phyloP scores from a whole-genome alignment of 2,888 invertebrate genomes.

The Synergus itoensis region DNA sequence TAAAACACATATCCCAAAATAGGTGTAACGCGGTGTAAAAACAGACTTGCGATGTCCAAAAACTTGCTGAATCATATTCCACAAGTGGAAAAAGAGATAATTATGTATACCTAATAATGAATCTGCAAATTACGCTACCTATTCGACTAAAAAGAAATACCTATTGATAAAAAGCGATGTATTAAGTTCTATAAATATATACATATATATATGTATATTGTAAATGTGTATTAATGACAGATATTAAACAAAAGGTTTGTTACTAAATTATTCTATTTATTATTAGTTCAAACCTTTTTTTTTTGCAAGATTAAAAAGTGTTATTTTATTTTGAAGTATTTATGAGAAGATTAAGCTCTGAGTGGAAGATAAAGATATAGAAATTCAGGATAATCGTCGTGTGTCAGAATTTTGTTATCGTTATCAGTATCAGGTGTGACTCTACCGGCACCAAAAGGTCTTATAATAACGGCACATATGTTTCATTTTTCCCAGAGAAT shows the following conservation, averaged over 20 bases:
- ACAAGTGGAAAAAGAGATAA: slow-evolving; percentile 55
- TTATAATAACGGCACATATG: neutral
- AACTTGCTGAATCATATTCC: slow-evolving; percentile 58
- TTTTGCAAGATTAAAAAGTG: neutral
- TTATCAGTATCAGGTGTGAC: slow-evolving; percentile 10
- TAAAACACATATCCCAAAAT: slow-evolving; percentile 75
- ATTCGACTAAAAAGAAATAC: slow-evolving; percentile 66
- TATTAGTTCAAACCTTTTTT: neutral
- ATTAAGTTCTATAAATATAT: slow-evolving; percentile 69
- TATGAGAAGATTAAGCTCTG: neutral
- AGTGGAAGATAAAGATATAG: neutral
- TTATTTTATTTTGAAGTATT: neutral
- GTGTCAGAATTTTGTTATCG: neutral
- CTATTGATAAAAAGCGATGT: slow-evolving; percentile 65
- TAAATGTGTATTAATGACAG: slow-evolving; percentile 76
- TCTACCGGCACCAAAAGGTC: neutral
- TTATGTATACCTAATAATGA: slow-evolving; percentile 57
- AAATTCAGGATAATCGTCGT: neutral
- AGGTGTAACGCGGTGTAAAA: slow-evolving; percentile 69
- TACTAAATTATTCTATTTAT: slow-evolving; percentile 63
- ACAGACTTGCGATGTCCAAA: slow-evolving; percentile 61
- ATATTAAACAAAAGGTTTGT: slow-evolving; percentile 76
- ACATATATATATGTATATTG: slow-evolving; percentile 73
- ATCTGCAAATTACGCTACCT: slow-evolving; percentile 67
- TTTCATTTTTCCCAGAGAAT: neutral